A percentile compares a stretch with the other conserved stretches of the same genome.
phyloP scores from a whole-genome alignment of 2,888 invertebrate species.

The Stenoptilia bipunctidactyla region DNA sequence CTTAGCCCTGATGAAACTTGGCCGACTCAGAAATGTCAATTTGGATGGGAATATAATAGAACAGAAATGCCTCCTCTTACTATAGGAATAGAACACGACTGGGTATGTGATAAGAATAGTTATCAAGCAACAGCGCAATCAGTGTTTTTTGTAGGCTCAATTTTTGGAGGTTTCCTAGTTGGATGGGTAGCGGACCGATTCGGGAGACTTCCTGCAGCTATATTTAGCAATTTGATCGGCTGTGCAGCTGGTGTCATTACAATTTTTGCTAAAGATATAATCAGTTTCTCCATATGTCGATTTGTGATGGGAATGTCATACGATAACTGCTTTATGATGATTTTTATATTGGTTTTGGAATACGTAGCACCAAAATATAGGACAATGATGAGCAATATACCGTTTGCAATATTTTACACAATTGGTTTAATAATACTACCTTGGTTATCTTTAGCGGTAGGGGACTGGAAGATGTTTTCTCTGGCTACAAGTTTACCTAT shows the following conservation, averaged over 20 bases:
- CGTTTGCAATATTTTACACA: conserved; percentile 38
- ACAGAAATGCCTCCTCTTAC: conserved; percentile 47
- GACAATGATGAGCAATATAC: conserved; percentile 36
- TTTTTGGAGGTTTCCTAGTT: conserved; percentile 36
- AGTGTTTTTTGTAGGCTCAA: conserved; percentile 42
- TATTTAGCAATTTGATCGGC: conserved; percentile 34
- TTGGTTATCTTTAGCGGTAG: conserved; percentile 42
- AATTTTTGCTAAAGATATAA: conserved; percentile 29
- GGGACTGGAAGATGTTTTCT: conserved; percentile 37
- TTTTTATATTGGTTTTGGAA: conserved; percentile 38
- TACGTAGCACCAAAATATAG: conserved; percentile 45
- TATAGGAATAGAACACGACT: conserved; percentile 39
- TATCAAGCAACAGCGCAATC: conserved; percentile 46
- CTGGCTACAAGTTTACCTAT: conserved; percentile 41
- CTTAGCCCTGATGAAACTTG: conserved; percentile 24
- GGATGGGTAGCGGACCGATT: conserved; percentile 43
- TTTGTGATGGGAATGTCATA: conserved; percentile 47
- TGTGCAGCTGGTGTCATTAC: conserved; percentile 34
- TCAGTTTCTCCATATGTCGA: conserved; percentile 32
- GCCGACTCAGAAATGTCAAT: conserved; percentile 27
- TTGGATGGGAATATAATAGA: conserved; percentile 48
- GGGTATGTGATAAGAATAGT: conserved; percentile 43
- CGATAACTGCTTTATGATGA: conserved; percentile 50
- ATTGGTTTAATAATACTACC: conserved; percentile 29
- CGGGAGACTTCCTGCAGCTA: conserved; percentile 39